Percentiles rank a stretch among this genome's conserved stretches.
Conservation (phyloP, 2,888 invertebrate genomes). For the Callyntrura sp. region DNA sequence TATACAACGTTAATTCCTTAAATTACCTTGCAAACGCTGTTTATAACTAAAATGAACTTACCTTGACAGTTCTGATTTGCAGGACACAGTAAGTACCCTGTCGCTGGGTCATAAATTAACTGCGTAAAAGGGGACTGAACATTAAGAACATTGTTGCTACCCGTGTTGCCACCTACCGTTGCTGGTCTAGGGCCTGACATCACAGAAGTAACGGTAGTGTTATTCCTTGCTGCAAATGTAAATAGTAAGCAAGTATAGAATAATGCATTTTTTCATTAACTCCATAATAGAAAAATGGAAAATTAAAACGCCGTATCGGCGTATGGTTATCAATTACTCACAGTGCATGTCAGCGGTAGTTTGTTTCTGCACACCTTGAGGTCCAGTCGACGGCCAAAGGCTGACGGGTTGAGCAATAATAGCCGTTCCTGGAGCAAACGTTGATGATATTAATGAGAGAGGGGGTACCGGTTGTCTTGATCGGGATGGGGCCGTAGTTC, state of each 20-base stretch:
- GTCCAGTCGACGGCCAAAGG: not conserved
- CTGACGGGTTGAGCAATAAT: slow-evolving; percentile 24
- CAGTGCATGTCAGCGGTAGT: not conserved
- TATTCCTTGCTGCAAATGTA: not conserved
- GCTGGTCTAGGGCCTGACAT: slow-evolving; percentile 21
- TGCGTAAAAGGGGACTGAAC: slow-evolving; percentile 32
- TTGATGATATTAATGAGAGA: not conserved
- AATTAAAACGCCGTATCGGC: too few species aligned
- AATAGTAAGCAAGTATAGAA: too few species aligned
- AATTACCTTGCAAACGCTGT: too few species aligned
- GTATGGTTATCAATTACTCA: too few species aligned
- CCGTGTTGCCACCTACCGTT: not conserved
- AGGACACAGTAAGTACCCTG: slow-evolving; percentile 60
- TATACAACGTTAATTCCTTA: too few species aligned
- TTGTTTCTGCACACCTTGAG: not conserved
- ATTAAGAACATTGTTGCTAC: too few species aligned
- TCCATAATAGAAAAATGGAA: too few species aligned
- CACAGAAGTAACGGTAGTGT: not conserved
- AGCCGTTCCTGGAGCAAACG: not conserved
- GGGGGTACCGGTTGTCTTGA: not conserved
- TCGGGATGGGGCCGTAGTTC: not conserved
- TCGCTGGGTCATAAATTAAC: slow-evolving; percentile 69
- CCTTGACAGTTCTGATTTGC: slow-evolving; percentile 46
- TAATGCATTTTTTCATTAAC: too few species aligned
- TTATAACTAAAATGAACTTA: not conserved